Evolutionary conservation across 2,888 invertebrate genomes (phyloP), one percentile per base, ranked within the genome.

Genomic region (Megastigmus dorsalis): DNA sequence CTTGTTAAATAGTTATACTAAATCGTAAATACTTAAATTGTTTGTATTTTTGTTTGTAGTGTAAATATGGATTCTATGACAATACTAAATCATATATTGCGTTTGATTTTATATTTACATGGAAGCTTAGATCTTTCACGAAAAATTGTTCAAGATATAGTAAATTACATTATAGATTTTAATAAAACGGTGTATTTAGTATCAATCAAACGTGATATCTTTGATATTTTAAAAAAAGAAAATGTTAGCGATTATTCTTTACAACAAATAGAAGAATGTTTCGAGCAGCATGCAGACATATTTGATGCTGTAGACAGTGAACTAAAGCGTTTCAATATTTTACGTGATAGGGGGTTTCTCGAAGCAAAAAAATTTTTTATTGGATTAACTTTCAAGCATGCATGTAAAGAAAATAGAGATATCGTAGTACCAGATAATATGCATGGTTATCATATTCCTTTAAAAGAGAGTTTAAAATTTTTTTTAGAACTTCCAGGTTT

Each of bases 401-500:
- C 2, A 30, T 15, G 18, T 33, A 18, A 6, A 33, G 55, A 36
- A 7, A 18, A 55, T 18, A 18, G 0, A 6, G 10, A 18, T 18
- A 18, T 9, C 18, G 1, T 55, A 2, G 18, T 30, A 33, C 33
- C 55, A 10, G 33, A 55, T 5, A 18, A 55, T 33, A 55, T 30
- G 5, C 33, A 30, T 18, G 55, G 55, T 6, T n/a, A 9, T 18
- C 7, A 36, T 7, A 36, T 55, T 9, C 55, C 55, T 7, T 36
- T 55, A 6, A 3, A 36, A 9, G 9, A 33, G 6, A 57, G 36
- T 13, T 38, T 57, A 4, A 57, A 57, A 38, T 3, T 57, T 0
- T 57, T 57, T 57, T 38, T 57, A 36, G 52, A 57, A 36, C 5
- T 43, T 43, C 15, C 15, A n/a, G n/a, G n/a, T n/a, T n/a, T n/a